Conservation (phyloP, 2,797 vertebrate genomes). For the Paratrypauchen microcephalus region DNA sequence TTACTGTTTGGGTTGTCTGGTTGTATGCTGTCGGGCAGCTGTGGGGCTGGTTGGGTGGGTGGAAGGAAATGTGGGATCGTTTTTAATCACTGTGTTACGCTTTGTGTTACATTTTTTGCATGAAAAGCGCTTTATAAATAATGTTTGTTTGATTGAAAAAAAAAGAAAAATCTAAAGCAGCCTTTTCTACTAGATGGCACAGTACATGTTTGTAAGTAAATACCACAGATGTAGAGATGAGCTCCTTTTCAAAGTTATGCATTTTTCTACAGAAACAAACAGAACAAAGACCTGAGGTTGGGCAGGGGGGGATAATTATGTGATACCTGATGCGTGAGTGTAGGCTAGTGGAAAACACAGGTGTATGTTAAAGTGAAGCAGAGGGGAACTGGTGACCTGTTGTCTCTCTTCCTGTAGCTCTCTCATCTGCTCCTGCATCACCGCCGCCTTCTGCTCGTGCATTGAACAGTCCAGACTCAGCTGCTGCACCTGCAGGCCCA, state of each 20-base stretch:
- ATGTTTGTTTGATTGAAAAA: too few species aligned
- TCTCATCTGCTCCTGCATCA: slow-evolving; percentile 80
- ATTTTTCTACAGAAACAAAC: not conserved
- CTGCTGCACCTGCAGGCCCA: slow-evolving; percentile 79
- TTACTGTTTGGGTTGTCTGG: too few species aligned
- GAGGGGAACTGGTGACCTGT: slow-evolving; percentile 67
- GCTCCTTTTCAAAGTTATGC: not conserved
- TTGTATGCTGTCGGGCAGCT: too few species aligned
- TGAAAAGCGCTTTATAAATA: too few species aligned
- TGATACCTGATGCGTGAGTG: not conserved
- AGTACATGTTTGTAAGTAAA: not conserved
- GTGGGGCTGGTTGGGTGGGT: too few species aligned
- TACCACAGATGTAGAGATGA: not conserved
- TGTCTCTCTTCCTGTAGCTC: slow-evolving; percentile 87
- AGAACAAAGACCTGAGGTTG: not conserved
- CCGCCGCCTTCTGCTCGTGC: slow-evolving; percentile 78
- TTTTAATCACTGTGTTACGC: too few species aligned
- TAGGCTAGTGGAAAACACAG: not conserved
- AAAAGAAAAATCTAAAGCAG: not conserved
- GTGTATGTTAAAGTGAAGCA: not conserved
- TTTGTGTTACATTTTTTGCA: too few species aligned
- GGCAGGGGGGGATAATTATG: not conserved
- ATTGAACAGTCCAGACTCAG: slow-evolving; percentile 82
- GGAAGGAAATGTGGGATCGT: too few species aligned
- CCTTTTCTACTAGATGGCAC: not conserved